phyloP scores from a whole-genome alignment of 2,797 vertebrate genomes.

The Gorsachius magnificus region DNA sequence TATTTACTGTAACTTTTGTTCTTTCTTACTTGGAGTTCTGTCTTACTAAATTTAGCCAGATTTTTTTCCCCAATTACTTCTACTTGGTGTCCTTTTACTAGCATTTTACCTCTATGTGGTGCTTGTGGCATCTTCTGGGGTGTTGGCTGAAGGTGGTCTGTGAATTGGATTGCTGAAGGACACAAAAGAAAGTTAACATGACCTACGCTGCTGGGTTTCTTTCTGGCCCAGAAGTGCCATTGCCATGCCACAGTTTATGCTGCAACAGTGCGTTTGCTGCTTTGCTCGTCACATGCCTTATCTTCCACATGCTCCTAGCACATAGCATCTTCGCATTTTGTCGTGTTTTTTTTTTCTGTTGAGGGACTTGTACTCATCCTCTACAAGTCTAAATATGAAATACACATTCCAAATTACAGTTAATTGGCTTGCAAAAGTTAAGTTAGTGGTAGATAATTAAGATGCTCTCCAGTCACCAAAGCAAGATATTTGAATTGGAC shows the following conservation, averaged over 20 bases:
- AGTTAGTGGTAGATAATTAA: background rate
- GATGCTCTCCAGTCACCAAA: background rate
- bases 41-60: background rate
- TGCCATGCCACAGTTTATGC: slow-evolving; percentile 39
- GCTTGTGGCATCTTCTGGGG: slow-evolving; percentile 1
- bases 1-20: background rate
- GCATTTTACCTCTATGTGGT: slow-evolving; percentile 52
- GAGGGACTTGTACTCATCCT: background rate
- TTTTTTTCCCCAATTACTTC: background rate
- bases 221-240: background rate
- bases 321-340: background rate
- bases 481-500: background rate
- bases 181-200: slow-evolving; percentile 25
- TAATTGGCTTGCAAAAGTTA: slow-evolving; percentile 23
- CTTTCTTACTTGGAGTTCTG: background rate
- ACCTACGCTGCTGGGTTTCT: background rate
- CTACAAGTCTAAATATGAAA: background rate
- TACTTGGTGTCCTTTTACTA: background rate
- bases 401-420: background rate
- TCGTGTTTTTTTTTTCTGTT: background rate
- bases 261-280: slow-evolving; percentile 9
- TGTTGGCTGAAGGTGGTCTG: slow-evolving; percentile 37
- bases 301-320: slow-evolving; percentile 6
- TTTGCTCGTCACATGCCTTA: slow-evolving; percentile 33
- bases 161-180: slow-evolving; percentile 51